Conservation (phyloP, 1,140 invertebrate species). For the Glomeris maerens region DNA sequence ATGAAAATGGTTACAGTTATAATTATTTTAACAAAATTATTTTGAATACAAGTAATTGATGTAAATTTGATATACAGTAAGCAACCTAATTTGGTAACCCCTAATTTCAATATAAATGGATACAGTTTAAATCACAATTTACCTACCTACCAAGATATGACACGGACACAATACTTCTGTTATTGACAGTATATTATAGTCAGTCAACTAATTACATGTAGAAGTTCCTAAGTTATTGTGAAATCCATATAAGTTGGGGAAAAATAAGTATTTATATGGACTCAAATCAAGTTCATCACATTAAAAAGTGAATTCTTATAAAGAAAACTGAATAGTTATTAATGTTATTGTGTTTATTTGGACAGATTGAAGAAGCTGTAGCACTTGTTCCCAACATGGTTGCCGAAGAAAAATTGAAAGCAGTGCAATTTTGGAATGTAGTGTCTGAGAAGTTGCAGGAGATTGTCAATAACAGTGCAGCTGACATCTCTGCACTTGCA, state of each 20-base stretch:
- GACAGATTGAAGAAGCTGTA: conserved; percentile 26
- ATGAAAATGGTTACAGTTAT: no score
- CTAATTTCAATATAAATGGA: no score
- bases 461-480: conserved; percentile 24
- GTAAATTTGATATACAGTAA: no score
- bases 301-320: conserved; percentile 3
- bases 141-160: no score
- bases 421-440: conserved; percentile 28
- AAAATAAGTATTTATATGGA: background rate
- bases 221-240: background rate
- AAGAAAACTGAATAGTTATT: conserved; percentile 5
- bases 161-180: background rate
- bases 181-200: background rate
- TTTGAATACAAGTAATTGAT: no score
- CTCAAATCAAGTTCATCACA: background rate
- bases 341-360: conserved; percentile 19
- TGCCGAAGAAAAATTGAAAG: conserved; percentile 24
- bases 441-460: conserved; percentile 26
- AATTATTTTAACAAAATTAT: no score
- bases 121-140: no score
- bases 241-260: background rate
- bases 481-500: conserved; percentile 21
- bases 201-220: background rate
- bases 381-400: conserved; percentile 23
- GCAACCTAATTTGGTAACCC: no score